Conservation (phyloP, 2,113 vertebrate genomes). For the Argyrosomus japonicus region DNA sequence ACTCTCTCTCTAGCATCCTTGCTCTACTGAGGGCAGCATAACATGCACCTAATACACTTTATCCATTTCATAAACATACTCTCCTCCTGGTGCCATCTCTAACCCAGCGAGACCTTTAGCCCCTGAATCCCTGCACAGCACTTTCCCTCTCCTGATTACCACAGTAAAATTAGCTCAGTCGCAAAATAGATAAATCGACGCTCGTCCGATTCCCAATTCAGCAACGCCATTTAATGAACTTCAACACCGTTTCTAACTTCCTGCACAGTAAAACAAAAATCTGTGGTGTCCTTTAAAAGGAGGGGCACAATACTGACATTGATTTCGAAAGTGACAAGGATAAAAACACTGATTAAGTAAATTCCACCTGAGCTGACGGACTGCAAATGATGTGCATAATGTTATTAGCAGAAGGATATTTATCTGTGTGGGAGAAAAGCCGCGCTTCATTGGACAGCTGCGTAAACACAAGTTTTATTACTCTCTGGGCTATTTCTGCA, state of each 20-base stretch:
- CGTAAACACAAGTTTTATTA: conserved; percentile 54
- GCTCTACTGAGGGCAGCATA: conserved; percentile 32
- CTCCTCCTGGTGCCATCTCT: conserved; percentile 8
- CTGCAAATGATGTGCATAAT: conserved; percentile 31
- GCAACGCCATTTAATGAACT: conserved; percentile 1
- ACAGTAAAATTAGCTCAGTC: conserved; percentile 16
- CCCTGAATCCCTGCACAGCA: conserved; percentile 13
- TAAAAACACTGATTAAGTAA: conserved; percentile 37
- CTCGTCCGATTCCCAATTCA: background rate
- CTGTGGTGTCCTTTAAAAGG: background rate
- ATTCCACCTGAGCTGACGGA: conserved; percentile 8
- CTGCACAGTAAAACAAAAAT: background rate
- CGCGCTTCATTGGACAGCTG: conserved; percentile 54
- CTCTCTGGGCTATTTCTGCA: conserved; percentile 35
- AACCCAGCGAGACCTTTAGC: background rate
- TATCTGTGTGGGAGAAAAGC: conserved; percentile 40
- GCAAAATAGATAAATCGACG: background rate
- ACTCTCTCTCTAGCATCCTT: conserved; percentile 21
- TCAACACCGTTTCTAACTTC: background rate
- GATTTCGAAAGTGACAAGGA: conserved; percentile 23
- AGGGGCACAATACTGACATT: background rate
- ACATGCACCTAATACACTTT: conserved; percentile 39
- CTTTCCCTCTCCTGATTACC: background rate
- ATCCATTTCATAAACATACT: conserved; percentile 43
- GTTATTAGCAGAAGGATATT: conserved; percentile 37